Conservation (phyloP, 1,140 invertebrate genomes). For the Polypedilum pembai region DNA sequence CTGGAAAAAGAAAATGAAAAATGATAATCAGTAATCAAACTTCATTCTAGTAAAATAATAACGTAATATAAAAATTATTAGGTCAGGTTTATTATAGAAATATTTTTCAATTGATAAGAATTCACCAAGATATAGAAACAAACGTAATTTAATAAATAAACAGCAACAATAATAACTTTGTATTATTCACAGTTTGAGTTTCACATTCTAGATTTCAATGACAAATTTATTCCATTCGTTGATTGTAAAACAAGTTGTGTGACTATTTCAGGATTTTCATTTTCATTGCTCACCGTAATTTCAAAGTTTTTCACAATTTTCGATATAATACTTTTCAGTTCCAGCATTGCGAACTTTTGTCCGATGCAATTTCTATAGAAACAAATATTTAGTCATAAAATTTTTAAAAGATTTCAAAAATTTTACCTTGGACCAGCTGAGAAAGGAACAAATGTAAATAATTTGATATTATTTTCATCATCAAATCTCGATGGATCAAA, state of each 20-base stretch:
- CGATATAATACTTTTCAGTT: slow-evolving; percentile 45
- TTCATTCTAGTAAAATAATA: too few relatives aligned
- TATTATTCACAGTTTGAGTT: too few relatives aligned
- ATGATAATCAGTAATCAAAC: too few relatives aligned
- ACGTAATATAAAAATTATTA: too few relatives aligned
- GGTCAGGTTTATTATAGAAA: too few relatives aligned
- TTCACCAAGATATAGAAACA: too few relatives aligned
- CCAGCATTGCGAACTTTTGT: slow-evolving; percentile 47
- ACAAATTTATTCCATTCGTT: neutral
- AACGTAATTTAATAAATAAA: too few relatives aligned
- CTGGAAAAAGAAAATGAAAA: too few relatives aligned
- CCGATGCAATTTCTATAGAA: slow-evolving; percentile 34
- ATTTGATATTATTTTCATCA: slow-evolving; percentile 41
- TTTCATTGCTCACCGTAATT: neutral
- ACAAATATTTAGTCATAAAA: neutral
- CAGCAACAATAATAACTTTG: too few relatives aligned
- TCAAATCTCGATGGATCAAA: slow-evolving; percentile 73
- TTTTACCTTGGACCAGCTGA: neutral
- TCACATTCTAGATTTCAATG: neutral
- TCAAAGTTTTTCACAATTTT: slow-evolving; percentile 43
- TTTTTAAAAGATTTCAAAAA: neutral
- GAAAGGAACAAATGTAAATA: slow-evolving; percentile 31
- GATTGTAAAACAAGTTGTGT: neutral
- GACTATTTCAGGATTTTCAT: neutral
- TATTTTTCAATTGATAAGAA: too few relatives aligned